Conservation (phyloP, 92 coral and sea anemone species). For the Porites cylindrica region DNA sequence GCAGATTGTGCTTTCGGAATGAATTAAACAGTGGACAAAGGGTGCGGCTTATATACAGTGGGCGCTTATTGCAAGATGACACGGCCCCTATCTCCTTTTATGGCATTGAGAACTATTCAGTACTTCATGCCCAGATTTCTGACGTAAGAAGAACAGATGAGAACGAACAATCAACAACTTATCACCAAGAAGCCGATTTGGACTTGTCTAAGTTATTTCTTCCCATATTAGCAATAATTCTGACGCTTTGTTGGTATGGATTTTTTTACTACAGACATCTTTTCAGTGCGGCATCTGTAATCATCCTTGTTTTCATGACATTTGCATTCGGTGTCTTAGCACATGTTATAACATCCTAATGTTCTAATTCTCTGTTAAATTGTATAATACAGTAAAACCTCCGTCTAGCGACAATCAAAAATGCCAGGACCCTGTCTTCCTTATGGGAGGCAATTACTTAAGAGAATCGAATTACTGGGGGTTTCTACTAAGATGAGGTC, state of each 20-base stretch:
- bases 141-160: conserved; percentile 37
- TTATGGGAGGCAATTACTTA: too few relatives aligned
- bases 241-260: conserved; percentile 92
- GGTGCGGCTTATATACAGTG: conserved; percentile 91
- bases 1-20: conserved; percentile 82
- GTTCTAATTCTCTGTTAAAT: neutral
- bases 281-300: conserved; percentile 85
- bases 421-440: too few relatives aligned
- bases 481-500: too few relatives aligned
- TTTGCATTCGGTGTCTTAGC: conserved; percentile 83
- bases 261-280: conserved; percentile 80
- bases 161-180: conserved; percentile 38
- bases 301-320: conserved; percentile 86
- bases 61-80: conserved; percentile 84
- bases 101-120: conserved; percentile 85
- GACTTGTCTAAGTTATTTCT: conserved; percentile 88
- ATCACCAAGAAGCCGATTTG: conserved; percentile 72
- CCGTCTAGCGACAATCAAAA: too few relatives aligned
- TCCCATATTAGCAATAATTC: conserved; percentile 80
- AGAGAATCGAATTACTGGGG: too few relatives aligned
- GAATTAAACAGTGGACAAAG: conserved; percentile 85
- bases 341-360: conserved; percentile 69
- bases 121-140: conserved; percentile 94
- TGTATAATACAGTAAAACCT: too few relatives aligned
- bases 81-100: conserved; percentile 75